These are phyloP conservation scores for Amiota minor DNA, from an alignment of 2,888 invertebrate species.

Conservation along the genomic window DNA sequence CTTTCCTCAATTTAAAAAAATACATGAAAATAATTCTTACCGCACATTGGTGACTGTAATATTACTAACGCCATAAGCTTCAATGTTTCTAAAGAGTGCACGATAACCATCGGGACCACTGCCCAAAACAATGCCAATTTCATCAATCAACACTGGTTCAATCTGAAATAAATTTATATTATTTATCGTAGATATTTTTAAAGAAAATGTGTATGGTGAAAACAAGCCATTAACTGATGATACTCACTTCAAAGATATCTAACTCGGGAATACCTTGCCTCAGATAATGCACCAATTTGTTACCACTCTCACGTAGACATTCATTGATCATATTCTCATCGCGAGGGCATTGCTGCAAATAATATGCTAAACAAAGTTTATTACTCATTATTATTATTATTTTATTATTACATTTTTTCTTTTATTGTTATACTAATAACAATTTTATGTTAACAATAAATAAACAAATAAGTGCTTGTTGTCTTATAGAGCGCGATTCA, in stretches of 20 bases:
- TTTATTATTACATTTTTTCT: not conserved
- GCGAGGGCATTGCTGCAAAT: constrained; percentile 83
- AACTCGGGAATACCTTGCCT: constrained; percentile 84
- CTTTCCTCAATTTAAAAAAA: not conserved
- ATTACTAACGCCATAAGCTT: constrained; percentile 86
- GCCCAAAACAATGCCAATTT: constrained; percentile 85
- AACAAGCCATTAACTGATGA: not conserved
- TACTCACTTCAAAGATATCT: constrained; percentile 78
- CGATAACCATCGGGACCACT: constrained; percentile 88
- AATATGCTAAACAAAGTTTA: constrained; percentile 76
- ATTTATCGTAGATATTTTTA: not conserved
- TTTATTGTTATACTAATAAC: not conserved
- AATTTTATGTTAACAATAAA: not conserved
- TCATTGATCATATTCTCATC: constrained; percentile 81
- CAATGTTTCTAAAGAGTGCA: constrained; percentile 85
- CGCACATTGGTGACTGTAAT: constrained; percentile 86
- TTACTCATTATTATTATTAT: not conserved
- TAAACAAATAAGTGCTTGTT: no score
- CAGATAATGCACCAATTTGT: constrained; percentile 81
- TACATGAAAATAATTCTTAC: constrained; percentile 71
- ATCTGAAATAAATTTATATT: constrained; percentile 74
- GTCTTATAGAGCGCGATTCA: no score
- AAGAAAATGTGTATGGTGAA: not conserved
- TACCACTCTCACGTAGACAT: constrained; percentile 84
- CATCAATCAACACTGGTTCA: constrained; percentile 87